These are phyloP conservation scores for Paralichthys olivaceus DNA, from an alignment of 2,113 vertebrate genomes.

Conservation along the genomic window DNA sequence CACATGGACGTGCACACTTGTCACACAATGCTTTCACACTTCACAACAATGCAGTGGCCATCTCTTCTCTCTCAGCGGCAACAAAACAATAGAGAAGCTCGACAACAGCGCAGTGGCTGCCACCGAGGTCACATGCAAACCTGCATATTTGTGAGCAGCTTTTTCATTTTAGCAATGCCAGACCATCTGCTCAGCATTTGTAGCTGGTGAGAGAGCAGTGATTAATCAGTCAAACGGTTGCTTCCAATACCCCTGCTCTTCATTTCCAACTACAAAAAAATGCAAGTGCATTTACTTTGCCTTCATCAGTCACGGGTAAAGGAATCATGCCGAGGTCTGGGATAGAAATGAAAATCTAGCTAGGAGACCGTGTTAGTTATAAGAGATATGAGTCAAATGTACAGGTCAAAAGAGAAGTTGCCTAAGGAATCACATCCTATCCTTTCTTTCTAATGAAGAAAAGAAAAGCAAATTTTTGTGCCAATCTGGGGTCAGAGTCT, in stretches of 20 bases:
- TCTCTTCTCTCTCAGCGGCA: slow-evolving; percentile 38
- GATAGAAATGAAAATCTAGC: background rate
- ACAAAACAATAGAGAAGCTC: slow-evolving; percentile 55
- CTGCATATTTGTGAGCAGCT: slow-evolving; percentile 68
- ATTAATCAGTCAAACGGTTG: slow-evolving; percentile 71
- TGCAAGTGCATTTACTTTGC: slow-evolving; percentile 34
- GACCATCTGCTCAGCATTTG: slow-evolving; percentile 80
- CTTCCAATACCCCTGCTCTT: slow-evolving; percentile 51
- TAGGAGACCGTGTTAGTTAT: background rate
- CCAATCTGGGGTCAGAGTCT: background rate
- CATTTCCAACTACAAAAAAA: slow-evolving; percentile 37
- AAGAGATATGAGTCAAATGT: background rate
- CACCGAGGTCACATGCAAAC: slow-evolving; percentile 63
- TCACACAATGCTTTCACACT: slow-evolving; percentile 53
- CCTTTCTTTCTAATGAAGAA: background rate
- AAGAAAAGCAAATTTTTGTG: background rate
- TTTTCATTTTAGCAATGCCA: slow-evolving; percentile 66
- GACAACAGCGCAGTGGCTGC: slow-evolving; percentile 30
- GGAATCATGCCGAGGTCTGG: slow-evolving; percentile 20
- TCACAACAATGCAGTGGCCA: slow-evolving; percentile 30
- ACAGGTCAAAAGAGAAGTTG: background rate
- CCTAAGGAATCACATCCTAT: background rate
- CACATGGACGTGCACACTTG: slow-evolving; percentile 48
- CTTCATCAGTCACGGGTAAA: slow-evolving; percentile 39
- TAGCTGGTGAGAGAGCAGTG: slow-evolving; percentile 55